A percentile compares a stretch with the other conserved stretches of the same genome.
Evolutionary conservation across 1,140 invertebrate species (phyloP).

Genomic region (Dryas iulia): DNA sequence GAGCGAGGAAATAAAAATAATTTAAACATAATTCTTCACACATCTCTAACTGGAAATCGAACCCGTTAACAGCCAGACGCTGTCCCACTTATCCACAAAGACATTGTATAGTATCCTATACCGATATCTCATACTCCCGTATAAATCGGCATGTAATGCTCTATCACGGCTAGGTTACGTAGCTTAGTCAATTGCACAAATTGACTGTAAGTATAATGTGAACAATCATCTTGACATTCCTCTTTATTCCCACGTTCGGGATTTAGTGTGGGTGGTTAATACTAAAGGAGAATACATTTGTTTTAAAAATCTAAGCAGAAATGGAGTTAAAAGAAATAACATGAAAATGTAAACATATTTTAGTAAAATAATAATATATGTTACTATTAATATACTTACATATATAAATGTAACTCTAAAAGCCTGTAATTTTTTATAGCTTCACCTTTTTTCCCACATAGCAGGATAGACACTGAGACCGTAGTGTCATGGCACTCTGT

Average conservation of each 20-base stretch:
- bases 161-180: slow-evolving; percentile 13
- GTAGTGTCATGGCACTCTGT: neutral
- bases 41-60: no score
- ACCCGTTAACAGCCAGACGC: no score
- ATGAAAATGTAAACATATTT: no score
- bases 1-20: no score
- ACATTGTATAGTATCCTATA: neutral
- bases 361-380: no score
- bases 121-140: neutral
- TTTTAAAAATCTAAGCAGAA: neutral
- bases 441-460: neutral
- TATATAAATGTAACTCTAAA: no score
- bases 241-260: slow-evolving; percentile 23
- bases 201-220: slow-evolving; percentile 21
- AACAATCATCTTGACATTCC: slow-evolving; percentile 21
- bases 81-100: no score
- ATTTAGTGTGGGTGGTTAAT: slow-evolving; percentile 18
- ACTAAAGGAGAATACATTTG: neutral
- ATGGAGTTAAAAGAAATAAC: no score
- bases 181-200: slow-evolving; percentile 22
- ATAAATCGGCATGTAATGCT: slow-evolving; percentile 3
- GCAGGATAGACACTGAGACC: neutral
- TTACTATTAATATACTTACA: no score
- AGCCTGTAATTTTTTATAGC: no score
- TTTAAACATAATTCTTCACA: no score